A percentile compares a stretch with the other conserved stretches of the same genome.
phyloP scores from a whole-genome alignment of 2,113 vertebrate genomes.

The Typhlomys cinereus region DNA sequence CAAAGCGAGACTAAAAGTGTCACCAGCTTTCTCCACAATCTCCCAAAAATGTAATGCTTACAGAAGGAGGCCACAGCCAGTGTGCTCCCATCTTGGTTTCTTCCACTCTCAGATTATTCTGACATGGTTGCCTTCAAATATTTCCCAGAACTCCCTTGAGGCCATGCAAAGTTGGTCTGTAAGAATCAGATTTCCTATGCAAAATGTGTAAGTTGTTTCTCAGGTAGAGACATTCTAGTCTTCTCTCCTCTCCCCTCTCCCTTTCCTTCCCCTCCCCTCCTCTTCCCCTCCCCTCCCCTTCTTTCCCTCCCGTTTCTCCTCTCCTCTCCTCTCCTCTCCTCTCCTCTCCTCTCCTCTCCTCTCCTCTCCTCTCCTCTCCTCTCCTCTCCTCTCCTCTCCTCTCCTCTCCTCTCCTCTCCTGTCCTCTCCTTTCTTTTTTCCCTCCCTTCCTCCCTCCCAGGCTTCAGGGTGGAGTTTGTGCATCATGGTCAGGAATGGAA shows the following conservation, averaged over 20 bases:
- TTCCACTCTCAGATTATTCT: not conserved
- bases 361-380: not conserved
- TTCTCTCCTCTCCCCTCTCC: too few relatives aligned
- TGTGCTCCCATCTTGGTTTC: too few relatives aligned
- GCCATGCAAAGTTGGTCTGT: not conserved
- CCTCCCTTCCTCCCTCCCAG: not conserved
- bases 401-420: too few relatives aligned
- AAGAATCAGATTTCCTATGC: not conserved
- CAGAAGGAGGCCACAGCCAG: not conserved
- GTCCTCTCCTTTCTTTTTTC: not conserved
- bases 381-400: not conserved
- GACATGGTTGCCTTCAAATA: not conserved
- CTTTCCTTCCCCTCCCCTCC: not conserved
- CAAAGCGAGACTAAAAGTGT: not conserved
- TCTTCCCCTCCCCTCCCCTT: too few relatives aligned
- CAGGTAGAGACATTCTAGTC: too few relatives aligned
- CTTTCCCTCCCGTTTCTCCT: not conserved
- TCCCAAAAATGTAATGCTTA: not conserved
- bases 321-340: too few relatives aligned
- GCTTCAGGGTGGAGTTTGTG: not conserved
- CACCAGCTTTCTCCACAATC: not conserved
- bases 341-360: too few relatives aligned
- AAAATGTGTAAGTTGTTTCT: not conserved
- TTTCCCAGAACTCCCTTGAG: slow-evolving; percentile 13
- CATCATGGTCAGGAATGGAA: too few relatives aligned